These are phyloP conservation scores for Peucedramus taeniatus DNA, from an alignment of 2,113 vertebrate species.

Conservation along the genomic window DNA sequence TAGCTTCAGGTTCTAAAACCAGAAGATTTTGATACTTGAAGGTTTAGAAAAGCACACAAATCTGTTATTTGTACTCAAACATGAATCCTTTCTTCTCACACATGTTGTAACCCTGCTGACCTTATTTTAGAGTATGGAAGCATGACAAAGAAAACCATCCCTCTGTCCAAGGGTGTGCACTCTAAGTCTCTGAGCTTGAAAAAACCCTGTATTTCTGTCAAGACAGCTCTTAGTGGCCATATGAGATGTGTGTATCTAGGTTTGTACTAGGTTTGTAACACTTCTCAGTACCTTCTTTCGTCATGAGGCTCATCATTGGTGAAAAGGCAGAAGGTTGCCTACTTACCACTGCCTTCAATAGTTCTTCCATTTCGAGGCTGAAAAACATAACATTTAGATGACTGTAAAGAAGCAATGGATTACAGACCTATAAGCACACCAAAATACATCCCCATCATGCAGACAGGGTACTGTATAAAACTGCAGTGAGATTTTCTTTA, in stretches of 20 bases:
- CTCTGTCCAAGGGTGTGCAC: not conserved
- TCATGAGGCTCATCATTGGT: not conserved
- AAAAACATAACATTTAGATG: not conserved
- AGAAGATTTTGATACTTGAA: not conserved
- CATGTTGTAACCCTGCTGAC: not conserved
- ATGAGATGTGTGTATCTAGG: not conserved
- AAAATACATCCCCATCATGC: not conserved
- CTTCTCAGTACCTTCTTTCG: not conserved
- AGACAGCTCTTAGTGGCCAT: not conserved
- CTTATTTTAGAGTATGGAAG: not conserved
- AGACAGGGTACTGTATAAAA: not conserved
- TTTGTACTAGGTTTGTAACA: not conserved
- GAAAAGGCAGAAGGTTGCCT: not conserved
- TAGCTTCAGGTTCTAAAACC: not conserved
- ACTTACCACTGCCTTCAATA: conserved; percentile 27
- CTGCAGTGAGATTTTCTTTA: not conserved
- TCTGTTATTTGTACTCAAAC: not conserved
- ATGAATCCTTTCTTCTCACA: not conserved
- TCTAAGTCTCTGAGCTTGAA: not conserved
- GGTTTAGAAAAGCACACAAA: not conserved
- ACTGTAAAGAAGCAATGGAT: not conserved
- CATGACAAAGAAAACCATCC: not conserved
- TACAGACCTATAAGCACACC: not conserved
- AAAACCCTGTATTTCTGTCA: not conserved
- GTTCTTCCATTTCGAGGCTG: conserved; percentile 79